Base-by-base conservation (phyloP, 1,140 invertebrate species). In the Lepidostoma basale region DNA sequence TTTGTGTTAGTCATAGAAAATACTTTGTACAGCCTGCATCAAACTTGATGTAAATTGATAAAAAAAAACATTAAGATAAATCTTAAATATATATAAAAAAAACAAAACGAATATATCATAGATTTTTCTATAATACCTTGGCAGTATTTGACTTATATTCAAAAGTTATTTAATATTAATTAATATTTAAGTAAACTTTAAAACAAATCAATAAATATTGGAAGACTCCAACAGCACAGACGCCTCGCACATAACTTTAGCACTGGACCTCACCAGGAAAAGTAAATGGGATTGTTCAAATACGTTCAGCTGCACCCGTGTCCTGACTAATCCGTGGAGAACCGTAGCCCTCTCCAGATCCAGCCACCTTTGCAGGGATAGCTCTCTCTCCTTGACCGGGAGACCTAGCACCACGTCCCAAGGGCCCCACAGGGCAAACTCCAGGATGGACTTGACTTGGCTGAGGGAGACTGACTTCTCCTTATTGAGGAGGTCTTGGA, bases 401-500 rank as follows among this genome's bases (percentile, higher is more conserved):
- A 85, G 85, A 0, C 87, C 86, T 9, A 91, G 80, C 0, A 86
- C 85, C 0, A 90, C 87, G 74, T 92, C 91, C 9, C 90, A 85
- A 0, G 92, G 93, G 2, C 92, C 93, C 92, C 92, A 96, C 1
- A 96, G 79, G 67, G 90, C 90, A 74, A 92, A 92, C 75, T 95
- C 92, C 23, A 95, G 76, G 0, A 94, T 85, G 0, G 90, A 88
- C 78, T 94, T 94, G 0, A 88, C 87, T 62, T 86, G 85, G 36
- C 84, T 86, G 22, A 95, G 75, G 1, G 90, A 91, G 25, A 90
- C 85, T 0, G 90, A 88, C 22, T 89, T 83, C 75, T 92, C 91
- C 75, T 90, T 87, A 69, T 84, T 83, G 14, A 92, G 76, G 8
- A 92, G 77, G 73, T 90, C 87, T 69, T 85, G 85, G n/a, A 92